Base-by-base conservation (phyloP, 2,113 vertebrate genomes). In the Holacanthus passer region DNA sequence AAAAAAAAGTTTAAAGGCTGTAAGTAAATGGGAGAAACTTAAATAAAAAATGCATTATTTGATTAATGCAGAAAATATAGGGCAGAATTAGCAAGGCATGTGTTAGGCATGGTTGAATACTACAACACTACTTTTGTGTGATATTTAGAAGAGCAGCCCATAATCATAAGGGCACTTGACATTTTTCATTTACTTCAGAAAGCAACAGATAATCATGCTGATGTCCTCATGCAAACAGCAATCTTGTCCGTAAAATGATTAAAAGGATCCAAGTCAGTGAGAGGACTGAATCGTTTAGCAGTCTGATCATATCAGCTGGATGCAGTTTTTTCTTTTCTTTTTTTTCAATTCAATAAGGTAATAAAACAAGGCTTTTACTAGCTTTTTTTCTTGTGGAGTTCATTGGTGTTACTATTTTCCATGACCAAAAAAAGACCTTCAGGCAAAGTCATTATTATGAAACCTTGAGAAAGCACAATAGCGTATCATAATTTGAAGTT, bases 391-490 rank as follows among this genome's bases (percentile, higher is more conserved):
- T 64, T 32, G 20, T 27, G 37, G 14, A 75, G 32, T 65, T 59
- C 7, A 67, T 14, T 59, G 7, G 48, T 68, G 55, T 77, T 48
- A 32, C n/a, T 41, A 19, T 80, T 69, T 76, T 39, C 48, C 5
- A 63, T 53, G 8, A 43, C n/a, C 14, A 81, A 41, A 37, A 35
- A 77, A 76, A 62, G 24, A 56, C 68, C 62, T 85, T 68, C 50
- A 85, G 41, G 63, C 48, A 68, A 52, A 43, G 17, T 75, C 20
- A 50, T 77, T 35, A 32, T 29, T 53, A 32, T 63, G 19, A 65
- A 74, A 84, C 69, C 58, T 83, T 83, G 73, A 83, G 24, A 72
- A 69, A 73, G 2, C 3, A 22, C 48, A 43, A 27, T 41, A 39
- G 47, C 52, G 48, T 10, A 24, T 37, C 29, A 58, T 50, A 17